Evolutionary conservation across 2,797 vertebrate genomes (phyloP), one percentile per base, ranked within the genome.

Genomic region (Gadopsis bispinosus): DNA sequence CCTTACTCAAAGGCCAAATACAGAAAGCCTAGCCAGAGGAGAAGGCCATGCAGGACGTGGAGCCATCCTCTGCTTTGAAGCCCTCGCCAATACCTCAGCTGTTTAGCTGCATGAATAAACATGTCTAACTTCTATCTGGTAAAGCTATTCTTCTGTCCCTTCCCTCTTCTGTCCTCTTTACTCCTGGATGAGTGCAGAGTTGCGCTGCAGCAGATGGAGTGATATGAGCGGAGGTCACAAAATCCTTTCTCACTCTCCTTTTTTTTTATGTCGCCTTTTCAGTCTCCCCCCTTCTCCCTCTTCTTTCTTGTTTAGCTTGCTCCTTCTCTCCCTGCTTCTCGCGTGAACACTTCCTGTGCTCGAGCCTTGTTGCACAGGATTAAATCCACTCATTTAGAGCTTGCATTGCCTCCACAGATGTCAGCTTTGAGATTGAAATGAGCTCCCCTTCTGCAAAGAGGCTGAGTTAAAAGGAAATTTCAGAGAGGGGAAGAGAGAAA

Each of bases 361-460:
- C 60, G 56, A 70, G 85, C 89, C 89, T 87, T 89, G 88, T 88
- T 91, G 86, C 86, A 68, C 84, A 74, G 91, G 90, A 94, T 95
- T 92, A 93, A 93, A 92, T 92, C 89, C 90, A 91, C 89, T 93
- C 87, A 89, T 92, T 92, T 92, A 89, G 89, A 87, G 88, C 86
- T 86, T 65, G 83, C 88, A 91, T 91, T 86, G 88, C 93, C 88
- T 85, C 92, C 91, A 93, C 93, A 95, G 94, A 95, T 95, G 94
- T 95, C 92, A 93, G 93, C 93, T 95, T 95, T 95, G 92, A 95
- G 94, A 95, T 95, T 94, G 94, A 94, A 95, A 94, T 95, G 93
- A 95, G 93, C 92, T 93, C 84, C 80, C 81, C 81, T 84, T 88
- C 88, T 90, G 91, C 87, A 92, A 92, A 94, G 89, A 86, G 81